Conservation (phyloP, 2,113 vertebrate genomes). For the Colistium nudipinnis region DNA sequence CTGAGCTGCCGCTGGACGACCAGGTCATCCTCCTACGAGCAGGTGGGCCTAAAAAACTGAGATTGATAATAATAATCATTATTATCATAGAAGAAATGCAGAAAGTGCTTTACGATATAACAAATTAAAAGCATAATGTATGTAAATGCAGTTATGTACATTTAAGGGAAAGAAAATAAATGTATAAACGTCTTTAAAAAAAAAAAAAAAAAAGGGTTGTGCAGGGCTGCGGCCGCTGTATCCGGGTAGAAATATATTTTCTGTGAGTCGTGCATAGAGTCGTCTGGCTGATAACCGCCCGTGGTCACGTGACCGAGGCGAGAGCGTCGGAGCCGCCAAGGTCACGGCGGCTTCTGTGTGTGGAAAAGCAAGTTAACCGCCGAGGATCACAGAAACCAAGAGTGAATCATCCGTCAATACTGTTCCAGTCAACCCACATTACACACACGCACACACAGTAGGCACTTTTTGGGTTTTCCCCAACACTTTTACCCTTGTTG, state of each 20-base stretch:
- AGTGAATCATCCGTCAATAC: constrained; percentile 55
- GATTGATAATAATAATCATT: too few relatives aligned
- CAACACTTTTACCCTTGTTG: constrained; percentile 53
- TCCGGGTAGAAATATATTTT: not conserved
- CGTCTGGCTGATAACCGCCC: constrained; percentile 8
- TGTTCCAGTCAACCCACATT: constrained; percentile 37
- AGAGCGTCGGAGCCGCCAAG: constrained; percentile 13
- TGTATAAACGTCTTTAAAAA: too few relatives aligned
- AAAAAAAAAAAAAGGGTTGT: too few relatives aligned
- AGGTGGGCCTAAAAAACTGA: constrained; percentile 73
- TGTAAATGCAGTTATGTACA: too few relatives aligned
- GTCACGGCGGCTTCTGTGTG: constrained; percentile 26
- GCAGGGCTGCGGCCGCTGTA: too few relatives aligned
- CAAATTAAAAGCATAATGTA: too few relatives aligned
- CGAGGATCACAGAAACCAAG: constrained; percentile 32
- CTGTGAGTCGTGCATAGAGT: not conserved
- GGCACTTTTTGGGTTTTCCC: constrained; percentile 46
- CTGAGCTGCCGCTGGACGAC: constrained; percentile 91
- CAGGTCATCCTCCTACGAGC: constrained; percentile 92
- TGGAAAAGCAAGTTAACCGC: constrained; percentile 21
- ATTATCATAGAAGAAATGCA: too few relatives aligned
- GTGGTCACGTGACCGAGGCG: constrained; percentile 26
- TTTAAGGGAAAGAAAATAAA: too few relatives aligned
- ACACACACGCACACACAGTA: constrained; percentile 28
- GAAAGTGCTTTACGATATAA: too few relatives aligned